Percentiles rank a stretch among this genome's conserved stretches.
These are phyloP conservation scores for Hypselothyrea guttata DNA, from an alignment of 2,888 invertebrate species.

Conservation along the genomic window DNA sequence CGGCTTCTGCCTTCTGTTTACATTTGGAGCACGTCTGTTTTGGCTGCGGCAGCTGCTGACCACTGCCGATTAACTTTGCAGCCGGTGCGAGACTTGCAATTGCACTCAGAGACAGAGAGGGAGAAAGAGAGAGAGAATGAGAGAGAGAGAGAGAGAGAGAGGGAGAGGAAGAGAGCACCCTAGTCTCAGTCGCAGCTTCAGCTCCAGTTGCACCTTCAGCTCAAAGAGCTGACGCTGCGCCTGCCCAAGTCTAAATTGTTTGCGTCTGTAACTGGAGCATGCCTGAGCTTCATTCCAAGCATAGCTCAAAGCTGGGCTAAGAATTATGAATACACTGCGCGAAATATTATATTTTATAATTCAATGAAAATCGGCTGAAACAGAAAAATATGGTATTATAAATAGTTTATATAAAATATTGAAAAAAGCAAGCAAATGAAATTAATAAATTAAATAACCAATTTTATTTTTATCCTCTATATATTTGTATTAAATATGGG, in stretches of 20 bases:
- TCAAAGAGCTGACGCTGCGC: slow-evolving; percentile 16
- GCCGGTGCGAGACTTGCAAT: slow-evolving; percentile 35
- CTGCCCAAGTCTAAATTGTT: slow-evolving; percentile 37
- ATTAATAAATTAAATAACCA: too few relatives aligned
- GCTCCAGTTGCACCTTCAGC: not conserved
- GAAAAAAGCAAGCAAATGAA: too few relatives aligned
- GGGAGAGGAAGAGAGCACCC: not conserved
- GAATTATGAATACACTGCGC: not conserved
- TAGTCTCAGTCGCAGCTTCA: slow-evolving; percentile 1
- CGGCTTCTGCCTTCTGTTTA: slow-evolving; percentile 59
- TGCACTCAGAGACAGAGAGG: not conserved
- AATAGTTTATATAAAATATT: too few relatives aligned
- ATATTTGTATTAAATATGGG: too few relatives aligned
- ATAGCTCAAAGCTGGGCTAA: slow-evolving; percentile 32
- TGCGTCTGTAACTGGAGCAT: slow-evolving; percentile 62
- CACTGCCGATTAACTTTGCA: slow-evolving; percentile 61
- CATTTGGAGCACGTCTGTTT: slow-evolving; percentile 77
- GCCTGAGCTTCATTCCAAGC: slow-evolving; percentile 38
- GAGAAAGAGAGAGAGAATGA: not conserved
- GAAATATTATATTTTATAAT: too few relatives aligned
- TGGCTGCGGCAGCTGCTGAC: slow-evolving; percentile 70
- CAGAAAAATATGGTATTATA: too few relatives aligned
- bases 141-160: not conserved
- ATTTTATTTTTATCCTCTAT: too few relatives aligned
- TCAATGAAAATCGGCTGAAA: too few relatives aligned